Conservation (phyloP, 2,888 invertebrate species). For the Noctua janthe region DNA sequence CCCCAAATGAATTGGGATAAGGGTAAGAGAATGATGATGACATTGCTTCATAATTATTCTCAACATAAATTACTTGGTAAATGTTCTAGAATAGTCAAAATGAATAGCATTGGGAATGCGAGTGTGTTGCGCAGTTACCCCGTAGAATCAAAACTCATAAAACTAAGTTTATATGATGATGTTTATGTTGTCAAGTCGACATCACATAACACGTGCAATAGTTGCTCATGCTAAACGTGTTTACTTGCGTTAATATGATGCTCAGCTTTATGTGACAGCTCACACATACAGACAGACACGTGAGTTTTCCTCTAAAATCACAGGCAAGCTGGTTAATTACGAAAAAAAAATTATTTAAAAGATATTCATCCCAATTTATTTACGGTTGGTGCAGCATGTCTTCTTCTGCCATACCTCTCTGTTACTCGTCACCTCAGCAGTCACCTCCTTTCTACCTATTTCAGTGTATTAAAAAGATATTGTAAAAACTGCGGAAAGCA, state of each 20-base stretch:
- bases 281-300: not conserved
- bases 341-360: not conserved
- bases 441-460: not conserved
- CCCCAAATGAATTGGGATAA: no score
- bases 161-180: slow-evolving; percentile 7
- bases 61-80: not conserved
- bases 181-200: slow-evolving; percentile 33
- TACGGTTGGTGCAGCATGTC: not conserved
- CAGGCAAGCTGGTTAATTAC: no score
- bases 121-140: not conserved
- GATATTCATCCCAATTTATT: not conserved
- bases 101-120: not conserved
- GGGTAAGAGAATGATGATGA: no score
- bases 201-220: slow-evolving; percentile 37
- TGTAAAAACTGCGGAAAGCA: not conserved
- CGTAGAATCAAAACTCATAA: slow-evolving; percentile 1
- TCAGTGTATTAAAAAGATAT: not conserved
- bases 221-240: slow-evolving; percentile 28
- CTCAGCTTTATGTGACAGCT: slow-evolving; percentile 18
- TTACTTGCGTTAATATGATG: slow-evolving; percentile 32
- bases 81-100: no score
- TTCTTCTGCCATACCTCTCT: not conserved
- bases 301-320: slow-evolving; percentile 1
- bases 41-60: not conserved
- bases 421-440: not conserved